Conservation (phyloP, 2,797 vertebrate genomes). For the Gambelia wislizenii region DNA sequence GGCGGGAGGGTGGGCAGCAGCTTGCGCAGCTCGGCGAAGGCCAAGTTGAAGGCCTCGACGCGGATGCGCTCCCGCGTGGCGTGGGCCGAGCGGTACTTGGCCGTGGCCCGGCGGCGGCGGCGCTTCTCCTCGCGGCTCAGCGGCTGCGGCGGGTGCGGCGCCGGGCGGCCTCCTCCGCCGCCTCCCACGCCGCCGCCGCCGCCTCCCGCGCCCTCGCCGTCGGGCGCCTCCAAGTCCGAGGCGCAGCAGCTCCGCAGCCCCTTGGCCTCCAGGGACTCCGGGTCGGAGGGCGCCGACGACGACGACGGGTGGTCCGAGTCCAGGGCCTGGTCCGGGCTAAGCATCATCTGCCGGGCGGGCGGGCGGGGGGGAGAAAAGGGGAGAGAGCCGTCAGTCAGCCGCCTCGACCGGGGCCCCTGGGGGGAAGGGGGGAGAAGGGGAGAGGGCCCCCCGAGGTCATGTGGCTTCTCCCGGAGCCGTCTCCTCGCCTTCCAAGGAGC, state of each 20-base stretch:
- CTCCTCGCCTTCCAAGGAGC: no score
- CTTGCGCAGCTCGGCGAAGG: constrained; percentile 86
- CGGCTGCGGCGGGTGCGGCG: constrained; percentile 75
- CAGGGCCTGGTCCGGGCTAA: constrained; percentile 86
- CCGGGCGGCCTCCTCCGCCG: constrained; percentile 74
- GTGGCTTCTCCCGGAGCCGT: no score
- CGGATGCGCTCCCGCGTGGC: constrained; percentile 87
- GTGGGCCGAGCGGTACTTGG: constrained; percentile 85
- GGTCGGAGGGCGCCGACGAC: constrained; percentile 84
- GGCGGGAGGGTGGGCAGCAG: constrained; percentile 88
- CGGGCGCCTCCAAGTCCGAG: constrained; percentile 83
- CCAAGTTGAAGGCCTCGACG: constrained; percentile 88
- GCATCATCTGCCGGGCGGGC: constrained; percentile 87
- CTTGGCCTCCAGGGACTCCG: constrained; percentile 85
- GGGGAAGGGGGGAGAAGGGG: constrained; percentile 41
- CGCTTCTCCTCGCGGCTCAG: constrained; percentile 89
- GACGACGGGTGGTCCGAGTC: constrained; percentile 89
- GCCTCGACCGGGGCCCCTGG: neutral
- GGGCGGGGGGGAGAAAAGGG: constrained; percentile 37
- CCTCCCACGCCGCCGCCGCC: constrained; percentile 82
- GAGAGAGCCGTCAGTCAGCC: neutral
- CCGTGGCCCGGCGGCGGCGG: constrained; percentile 80
- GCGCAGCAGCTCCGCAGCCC: constrained; percentile 86
- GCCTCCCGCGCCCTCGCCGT: constrained; percentile 80
- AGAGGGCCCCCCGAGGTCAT: no score